A percentile compares a stretch with the other conserved stretches of the same genome.
Conservation (phyloP, 1,140 invertebrate genomes). For the Drosophila pectinifera region DNA sequence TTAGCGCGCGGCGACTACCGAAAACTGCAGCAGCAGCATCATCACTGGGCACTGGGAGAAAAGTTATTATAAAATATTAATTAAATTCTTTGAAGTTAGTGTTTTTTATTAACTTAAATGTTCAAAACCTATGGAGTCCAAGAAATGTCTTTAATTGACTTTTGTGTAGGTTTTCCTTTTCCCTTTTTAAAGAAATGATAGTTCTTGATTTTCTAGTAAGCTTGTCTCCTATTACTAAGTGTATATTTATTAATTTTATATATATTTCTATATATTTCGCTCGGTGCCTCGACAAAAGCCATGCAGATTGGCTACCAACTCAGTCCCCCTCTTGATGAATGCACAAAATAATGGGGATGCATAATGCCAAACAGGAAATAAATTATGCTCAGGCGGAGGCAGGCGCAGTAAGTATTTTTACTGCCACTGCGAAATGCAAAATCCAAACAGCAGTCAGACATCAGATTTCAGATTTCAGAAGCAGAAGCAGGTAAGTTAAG, state of each 20-base stretch:
- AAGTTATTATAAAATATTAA: neutral
- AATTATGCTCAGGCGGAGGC: constrained; percentile 54
- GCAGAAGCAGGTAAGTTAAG: constrained; percentile 52
- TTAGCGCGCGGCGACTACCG: constrained; percentile 76
- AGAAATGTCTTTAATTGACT: too few species aligned
- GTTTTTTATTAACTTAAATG: neutral
- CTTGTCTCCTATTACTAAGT: too few species aligned
- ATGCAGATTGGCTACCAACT: constrained; percentile 41
- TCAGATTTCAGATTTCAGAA: constrained; percentile 14
- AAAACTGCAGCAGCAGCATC: constrained; percentile 56
- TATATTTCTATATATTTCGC: too few species aligned
- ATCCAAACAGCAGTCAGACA: neutral
- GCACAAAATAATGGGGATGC: constrained; percentile 73
- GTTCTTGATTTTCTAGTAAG: neutral
- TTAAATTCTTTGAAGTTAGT: too few species aligned
- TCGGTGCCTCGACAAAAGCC: neutral
- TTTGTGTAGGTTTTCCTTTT: too few species aligned
- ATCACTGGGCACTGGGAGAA: constrained; percentile 5
- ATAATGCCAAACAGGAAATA: constrained; percentile 79
- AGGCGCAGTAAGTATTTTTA: constrained; percentile 12
- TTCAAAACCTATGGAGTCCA: too few species aligned
- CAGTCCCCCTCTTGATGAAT: constrained; percentile 51
- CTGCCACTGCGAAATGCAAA: constrained; percentile 10
- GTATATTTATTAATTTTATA: too few species aligned
- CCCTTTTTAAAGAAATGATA: too few species aligned